phyloP scores from a whole-genome alignment of 2,888 invertebrate genomes.

The Oxystoma pomonae region DNA sequence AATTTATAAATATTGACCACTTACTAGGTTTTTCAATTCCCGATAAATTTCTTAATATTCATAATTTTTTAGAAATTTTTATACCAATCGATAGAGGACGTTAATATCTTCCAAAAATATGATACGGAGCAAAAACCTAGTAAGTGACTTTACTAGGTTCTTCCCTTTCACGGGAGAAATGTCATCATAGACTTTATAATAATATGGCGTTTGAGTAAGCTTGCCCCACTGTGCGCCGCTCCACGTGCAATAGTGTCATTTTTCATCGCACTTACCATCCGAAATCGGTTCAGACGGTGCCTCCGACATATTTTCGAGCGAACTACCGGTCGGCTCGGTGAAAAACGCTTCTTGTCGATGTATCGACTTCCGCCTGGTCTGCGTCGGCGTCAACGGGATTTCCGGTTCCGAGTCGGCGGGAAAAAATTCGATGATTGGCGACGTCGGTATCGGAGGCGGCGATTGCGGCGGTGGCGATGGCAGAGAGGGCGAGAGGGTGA shows the following conservation, averaged over 20 bases:
- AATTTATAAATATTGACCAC: no score
- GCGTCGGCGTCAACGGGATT: conserved; percentile 38
- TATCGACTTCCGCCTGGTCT: conserved; percentile 64
- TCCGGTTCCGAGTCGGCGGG: conserved; percentile 46
- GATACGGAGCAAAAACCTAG: no score
- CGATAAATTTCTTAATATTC: no score
- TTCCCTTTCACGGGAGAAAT: no score
- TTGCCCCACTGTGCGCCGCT: no score
- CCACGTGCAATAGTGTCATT: background rate
- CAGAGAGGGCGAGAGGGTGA: conserved; percentile 56
- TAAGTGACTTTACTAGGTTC: no score
- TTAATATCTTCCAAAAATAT: no score
- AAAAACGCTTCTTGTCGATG: conserved; percentile 81
- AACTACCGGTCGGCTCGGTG: conserved; percentile 64
- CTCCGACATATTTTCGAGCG: conserved; percentile 64
- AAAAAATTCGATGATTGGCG: conserved; percentile 57
- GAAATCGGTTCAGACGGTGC: conserved; percentile 45
- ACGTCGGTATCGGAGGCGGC: conserved; percentile 42
- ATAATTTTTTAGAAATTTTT: no score
- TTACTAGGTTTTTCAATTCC: no score
- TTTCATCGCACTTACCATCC: conserved; percentile 29
- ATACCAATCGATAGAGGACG: no score
- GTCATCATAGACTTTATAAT: no score
- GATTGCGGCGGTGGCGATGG: conserved; percentile 42
- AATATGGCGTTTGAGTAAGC: no score